Base-by-base conservation (phyloP, 2,113 vertebrate species). In the Chiloscyllium plagiosum region DNA sequence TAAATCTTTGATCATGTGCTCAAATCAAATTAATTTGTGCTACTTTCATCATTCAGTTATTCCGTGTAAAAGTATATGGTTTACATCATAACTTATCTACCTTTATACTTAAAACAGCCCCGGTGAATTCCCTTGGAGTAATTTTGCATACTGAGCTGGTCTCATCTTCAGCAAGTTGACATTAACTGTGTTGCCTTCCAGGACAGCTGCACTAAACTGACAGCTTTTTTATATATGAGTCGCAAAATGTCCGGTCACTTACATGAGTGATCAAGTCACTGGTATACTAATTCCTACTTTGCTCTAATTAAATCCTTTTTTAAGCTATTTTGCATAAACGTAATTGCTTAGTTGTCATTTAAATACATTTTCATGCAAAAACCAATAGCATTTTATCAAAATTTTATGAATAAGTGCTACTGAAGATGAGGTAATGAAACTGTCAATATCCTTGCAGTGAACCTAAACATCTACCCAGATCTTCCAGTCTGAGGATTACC, bases 171-270 rank as follows among this genome's bases (percentile, higher is more conserved):
- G 97, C 98, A 98, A 98, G 98, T 97, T 99, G 98, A 98, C 98
- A 98, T 98, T 97, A 98, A 97, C 98, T 97, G 96, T 98, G 98
- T 97, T 97, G 96, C 97, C 97, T 97, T 98, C 96, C 97, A 97
- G 97, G 98, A 98, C 98, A 99, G 99, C 99, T 99, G 98, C 98
- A 97, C 97, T 96, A 97, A 97, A 98, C 97, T 97, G 98, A 95
- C 93, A 98, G 98, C 98, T 97, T 98, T 98, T 98, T 97, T 98
- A 97, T 98, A 98, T 98, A 98, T 98, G 98, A 52, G 96, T 97
- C 97, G 97, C 98, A 98, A 98, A 98, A 97, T 98, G 98, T 98
- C 97, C 98, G 98, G 98, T 98, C 98, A 98, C 97, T 99, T 98
- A 97, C 97, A 97, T 98, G 98, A 98, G 98, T 98, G 97, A 97